Evolutionary conservation across 1,140 invertebrate genomes (phyloP).

Genomic region (Drosophila chauvacae): DNA sequence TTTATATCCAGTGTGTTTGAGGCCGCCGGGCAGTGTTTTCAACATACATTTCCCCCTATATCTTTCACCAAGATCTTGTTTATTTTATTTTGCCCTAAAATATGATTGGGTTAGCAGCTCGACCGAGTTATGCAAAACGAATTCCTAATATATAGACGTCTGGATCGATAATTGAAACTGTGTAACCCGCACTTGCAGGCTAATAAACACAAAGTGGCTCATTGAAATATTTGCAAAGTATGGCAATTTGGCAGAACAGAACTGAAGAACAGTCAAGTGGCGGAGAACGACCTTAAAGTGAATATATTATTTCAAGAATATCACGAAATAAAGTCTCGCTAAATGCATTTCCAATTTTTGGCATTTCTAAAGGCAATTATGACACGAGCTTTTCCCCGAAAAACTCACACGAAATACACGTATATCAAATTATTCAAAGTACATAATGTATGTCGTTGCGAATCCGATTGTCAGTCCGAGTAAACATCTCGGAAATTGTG

Average conservation of each 20-base stretch:
- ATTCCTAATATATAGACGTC: conserved; percentile 16
- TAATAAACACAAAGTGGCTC: conserved; percentile 28
- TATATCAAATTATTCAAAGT: conserved; percentile 42
- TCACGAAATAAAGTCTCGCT: conserved; percentile 23
- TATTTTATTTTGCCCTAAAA: conserved; percentile 42
- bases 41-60: conserved; percentile 16
- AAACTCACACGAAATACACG: conserved; percentile 18
- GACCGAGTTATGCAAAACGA: conserved; percentile 8
- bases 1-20: conserved; percentile 59
- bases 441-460: conserved; percentile 21
- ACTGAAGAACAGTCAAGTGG: conserved; percentile 19
- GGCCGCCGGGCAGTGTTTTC: conserved; percentile 24
- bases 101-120: conserved; percentile 40
- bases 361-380: conserved; percentile 49
- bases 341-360: conserved; percentile 58
- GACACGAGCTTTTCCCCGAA: conserved; percentile 52
- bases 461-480: conserved; percentile 22
- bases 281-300: background rate
- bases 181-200: conserved; percentile 13
- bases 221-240: conserved; percentile 14
- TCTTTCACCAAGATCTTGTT: conserved; percentile 20
- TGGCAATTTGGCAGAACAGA: conserved; percentile 39
- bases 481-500: conserved; percentile 30
- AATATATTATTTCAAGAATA: conserved; percentile 25
- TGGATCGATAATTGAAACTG: conserved; percentile 49